Base-by-base conservation (phyloP, 2,797 vertebrate species). In the Artibeus jamaicensis region DNA sequence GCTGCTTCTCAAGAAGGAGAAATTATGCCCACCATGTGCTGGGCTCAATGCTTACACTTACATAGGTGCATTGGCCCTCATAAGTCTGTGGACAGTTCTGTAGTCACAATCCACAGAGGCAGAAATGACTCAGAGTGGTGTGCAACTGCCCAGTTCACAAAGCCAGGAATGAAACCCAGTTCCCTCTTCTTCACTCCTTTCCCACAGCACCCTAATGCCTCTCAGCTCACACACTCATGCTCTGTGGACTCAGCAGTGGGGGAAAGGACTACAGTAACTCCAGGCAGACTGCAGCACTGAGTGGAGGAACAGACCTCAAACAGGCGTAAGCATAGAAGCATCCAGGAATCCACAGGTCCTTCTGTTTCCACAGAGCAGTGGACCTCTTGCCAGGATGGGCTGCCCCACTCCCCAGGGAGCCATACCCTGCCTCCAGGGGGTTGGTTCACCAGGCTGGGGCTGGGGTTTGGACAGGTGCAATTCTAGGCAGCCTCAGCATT, bases 201-300 rank as follows among this genome's bases (percentile, higher is more conserved):
- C n/a, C 2, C 22, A n/a, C 46, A 21, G 26, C 29, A 62, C 9
- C 18, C 12, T 9, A 29, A 26, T n/a, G 34, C 55, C 44, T 29
- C 62, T 62, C 10, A 0, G 4, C 6, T n/a, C 50, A 32, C 34
- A 21, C 2, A 11, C 3, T 42, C 6, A 3, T 19, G 26, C 11
- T 53, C 39, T 11, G 14, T 12, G 37, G 39, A 15, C 37, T n/a
- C 68, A 29, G 21, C 1, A 1, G 5, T 3, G 12, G 5, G 5
- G 11, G 29, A 24, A 59, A 89, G 37, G 22, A 44, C 2, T 12
- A 22, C 12, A 39, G 50, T 42, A n/a, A 59, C 57, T 22, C 26
- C 67, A 44, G 65, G 46, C 4, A 44, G 48, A 71, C 19, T 71
- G n/a, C 15, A 21, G 74, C 1, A 0, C 46, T 32, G n/a, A 57